Base-by-base conservation (phyloP, 2,113 vertebrate genomes). In the Pseudopipra pipra region DNA sequence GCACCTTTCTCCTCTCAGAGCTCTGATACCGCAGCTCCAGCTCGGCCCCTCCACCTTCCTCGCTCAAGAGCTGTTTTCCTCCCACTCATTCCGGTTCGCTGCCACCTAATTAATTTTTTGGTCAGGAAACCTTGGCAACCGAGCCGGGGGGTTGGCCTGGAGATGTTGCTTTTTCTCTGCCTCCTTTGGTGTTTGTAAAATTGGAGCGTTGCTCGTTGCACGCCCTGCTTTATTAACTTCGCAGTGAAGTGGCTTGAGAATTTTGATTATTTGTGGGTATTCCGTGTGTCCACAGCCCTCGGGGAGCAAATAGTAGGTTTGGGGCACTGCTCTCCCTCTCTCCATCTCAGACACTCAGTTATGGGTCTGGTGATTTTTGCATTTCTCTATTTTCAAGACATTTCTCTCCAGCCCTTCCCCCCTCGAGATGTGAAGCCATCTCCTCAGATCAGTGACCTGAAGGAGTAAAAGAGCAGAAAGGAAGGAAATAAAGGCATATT, bases 71-170 rank as follows among this genome's bases (percentile, higher is more conserved):
- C 54, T 47, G 3, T 11, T 78, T 56, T 55, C 44, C 89, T 92
- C 84, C 84, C 56, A 17, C 80, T 74, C 86, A 3, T 62, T 70
- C 87, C 11, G 0, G 25, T 78, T n/a, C 74, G 52, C 93, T 39
- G 8, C 75, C 73, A 28, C 51, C 72, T 71, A 11, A 58, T 54
- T 65, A 23, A 8, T 46, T 86, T 91, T 94, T 71, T 31, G 33
- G 31, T 44, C n/a, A 14, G 74, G 70, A 94, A 92, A 82, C 91
- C 73, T 61, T 85, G 81, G 91, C 72, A 95, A 79, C 78, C 15
- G 11, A 56, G 71, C 71, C 20, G 28, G 37, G 35, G 55, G 62
- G 41, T 71, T 89, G 70, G 80, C 77, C 70, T 72, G 22, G 70
- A 92, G 70, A 70, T 75, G 89, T 54, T 90, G 80, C 41, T 89